These are phyloP conservation scores for Hypotaenidia okinawae DNA, from an alignment of 2,797 vertebrate genomes.

Conservation along the genomic window DNA sequence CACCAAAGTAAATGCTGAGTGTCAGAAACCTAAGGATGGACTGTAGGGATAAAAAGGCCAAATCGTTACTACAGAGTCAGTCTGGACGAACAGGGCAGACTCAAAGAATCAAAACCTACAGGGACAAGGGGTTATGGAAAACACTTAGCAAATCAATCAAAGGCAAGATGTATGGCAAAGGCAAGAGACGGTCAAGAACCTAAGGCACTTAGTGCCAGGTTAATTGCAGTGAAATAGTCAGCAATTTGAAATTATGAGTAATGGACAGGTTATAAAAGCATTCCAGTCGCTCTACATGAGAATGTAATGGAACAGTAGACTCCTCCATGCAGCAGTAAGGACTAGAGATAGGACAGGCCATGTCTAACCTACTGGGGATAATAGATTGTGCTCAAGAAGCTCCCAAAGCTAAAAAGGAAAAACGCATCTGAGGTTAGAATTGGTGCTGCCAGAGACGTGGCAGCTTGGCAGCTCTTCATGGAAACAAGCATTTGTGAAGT, in stretches of 20 bases:
- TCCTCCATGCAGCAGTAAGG: background rate
- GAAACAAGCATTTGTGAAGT: background rate
- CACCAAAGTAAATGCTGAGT: background rate
- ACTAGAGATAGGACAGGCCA: background rate
- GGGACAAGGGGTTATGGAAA: background rate
- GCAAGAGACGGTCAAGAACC: background rate
- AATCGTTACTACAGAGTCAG: background rate
- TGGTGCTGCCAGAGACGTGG: background rate
- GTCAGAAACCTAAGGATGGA: background rate
- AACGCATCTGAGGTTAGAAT: background rate
- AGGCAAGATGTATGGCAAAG: background rate
- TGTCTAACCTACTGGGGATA: background rate
- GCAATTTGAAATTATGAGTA: background rate
- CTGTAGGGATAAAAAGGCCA: background rate
- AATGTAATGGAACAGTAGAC: background rate
- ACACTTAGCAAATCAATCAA: background rate
- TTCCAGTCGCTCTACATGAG: background rate
- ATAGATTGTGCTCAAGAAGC: background rate
- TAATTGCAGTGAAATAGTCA: constrained; percentile 14
- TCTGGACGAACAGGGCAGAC: background rate
- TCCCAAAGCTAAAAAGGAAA: background rate
- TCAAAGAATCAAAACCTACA: background rate
- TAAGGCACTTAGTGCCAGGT: background rate
- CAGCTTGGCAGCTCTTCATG: background rate
- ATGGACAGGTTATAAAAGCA: background rate